A percentile compares a stretch with the other conserved stretches of the same genome.
Conservation (phyloP, 2,113 vertebrate genomes). For the Eublepharis macularius region DNA sequence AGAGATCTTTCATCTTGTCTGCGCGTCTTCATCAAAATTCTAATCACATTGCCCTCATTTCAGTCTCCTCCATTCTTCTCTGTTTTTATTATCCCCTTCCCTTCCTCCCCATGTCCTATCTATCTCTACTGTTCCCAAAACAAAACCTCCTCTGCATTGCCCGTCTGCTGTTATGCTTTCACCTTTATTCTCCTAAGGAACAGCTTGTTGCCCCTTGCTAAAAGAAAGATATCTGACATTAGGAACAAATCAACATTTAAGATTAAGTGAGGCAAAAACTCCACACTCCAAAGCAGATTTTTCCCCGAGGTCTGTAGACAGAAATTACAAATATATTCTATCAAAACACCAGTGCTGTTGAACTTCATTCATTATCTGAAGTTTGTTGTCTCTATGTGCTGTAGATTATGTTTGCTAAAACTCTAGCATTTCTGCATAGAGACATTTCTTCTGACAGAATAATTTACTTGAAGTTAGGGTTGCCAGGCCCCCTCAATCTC, state of each 20-base stretch:
- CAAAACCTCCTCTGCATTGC: slow-evolving; percentile 44
- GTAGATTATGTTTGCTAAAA: slow-evolving; percentile 33
- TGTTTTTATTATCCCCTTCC: slow-evolving; percentile 43
- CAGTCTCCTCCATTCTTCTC: slow-evolving; percentile 55
- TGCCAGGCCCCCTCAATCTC: no score
- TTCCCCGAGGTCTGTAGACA: slow-evolving; percentile 1
- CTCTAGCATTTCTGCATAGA: slow-evolving; percentile 31
- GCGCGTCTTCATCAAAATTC: slow-evolving; percentile 82
- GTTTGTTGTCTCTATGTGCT: slow-evolving; percentile 22
- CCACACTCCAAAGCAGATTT: neutral
- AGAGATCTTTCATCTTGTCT: slow-evolving; percentile 73
- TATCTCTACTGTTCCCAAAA: slow-evolving; percentile 4
- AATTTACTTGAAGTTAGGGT: no score
- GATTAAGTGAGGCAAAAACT: slow-evolving; percentile 36
- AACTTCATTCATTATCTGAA: slow-evolving; percentile 11
- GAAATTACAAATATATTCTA: slow-evolving; percentile 19
- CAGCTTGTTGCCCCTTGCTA: neutral
- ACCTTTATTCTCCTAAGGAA: slow-evolving; percentile 7
- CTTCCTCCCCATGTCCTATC: slow-evolving; percentile 41
- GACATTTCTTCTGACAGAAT: slow-evolving; percentile 43
- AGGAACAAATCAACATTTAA: slow-evolving; percentile 38
- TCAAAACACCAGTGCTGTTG: slow-evolving; percentile 14
- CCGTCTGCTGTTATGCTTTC: neutral
- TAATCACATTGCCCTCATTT: slow-evolving; percentile 73
- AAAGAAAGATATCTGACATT: slow-evolving; percentile 11